Conservation (phyloP, 2,888 invertebrate genomes). For the Blastobasis lacticolella region DNA sequence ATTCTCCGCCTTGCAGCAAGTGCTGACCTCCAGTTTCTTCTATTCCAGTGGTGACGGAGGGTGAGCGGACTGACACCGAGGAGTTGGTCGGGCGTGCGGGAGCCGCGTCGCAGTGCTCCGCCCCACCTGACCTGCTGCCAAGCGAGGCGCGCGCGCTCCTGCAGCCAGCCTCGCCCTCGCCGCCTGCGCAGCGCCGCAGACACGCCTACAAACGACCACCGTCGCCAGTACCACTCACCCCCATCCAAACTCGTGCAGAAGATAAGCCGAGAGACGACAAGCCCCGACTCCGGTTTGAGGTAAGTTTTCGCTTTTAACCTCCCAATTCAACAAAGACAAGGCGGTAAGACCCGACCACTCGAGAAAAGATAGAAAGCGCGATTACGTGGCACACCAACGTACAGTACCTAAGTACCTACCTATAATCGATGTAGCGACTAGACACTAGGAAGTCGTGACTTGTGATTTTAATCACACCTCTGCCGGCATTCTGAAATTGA, state of each 20-base stretch:
- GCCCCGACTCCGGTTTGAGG: constrained; percentile 62
- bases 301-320: constrained; percentile 20
- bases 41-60: constrained; percentile 76
- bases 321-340: not conserved
- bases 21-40: not conserved
- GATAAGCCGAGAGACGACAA: constrained; percentile 31
- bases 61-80: constrained; percentile 80
- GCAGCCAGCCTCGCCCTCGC: constrained; percentile 38
- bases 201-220: constrained; percentile 29
- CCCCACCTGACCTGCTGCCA: constrained; percentile 76
- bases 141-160: constrained; percentile 71
- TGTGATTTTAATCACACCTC: constrained; percentile 26
- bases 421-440: not conserved
- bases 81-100: constrained; percentile 77
- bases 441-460: constrained; percentile 28
- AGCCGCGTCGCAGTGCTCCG: constrained; percentile 74
- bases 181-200: constrained; percentile 23
- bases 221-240: constrained; percentile 28
- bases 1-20: too few relatives aligned
- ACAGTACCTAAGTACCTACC: not conserved
- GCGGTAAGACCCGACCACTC: not conserved
- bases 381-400: constrained; percentile 3
- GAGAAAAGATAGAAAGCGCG: constrained; percentile 8
- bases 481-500: too few relatives aligned
- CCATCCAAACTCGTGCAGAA: constrained; percentile 22